A percentile compares a stretch with the other conserved stretches of the same genome.
These are phyloP conservation scores for Maniola hyperantus DNA, from an alignment of 2,888 invertebrate genomes.

Conservation along the genomic window DNA sequence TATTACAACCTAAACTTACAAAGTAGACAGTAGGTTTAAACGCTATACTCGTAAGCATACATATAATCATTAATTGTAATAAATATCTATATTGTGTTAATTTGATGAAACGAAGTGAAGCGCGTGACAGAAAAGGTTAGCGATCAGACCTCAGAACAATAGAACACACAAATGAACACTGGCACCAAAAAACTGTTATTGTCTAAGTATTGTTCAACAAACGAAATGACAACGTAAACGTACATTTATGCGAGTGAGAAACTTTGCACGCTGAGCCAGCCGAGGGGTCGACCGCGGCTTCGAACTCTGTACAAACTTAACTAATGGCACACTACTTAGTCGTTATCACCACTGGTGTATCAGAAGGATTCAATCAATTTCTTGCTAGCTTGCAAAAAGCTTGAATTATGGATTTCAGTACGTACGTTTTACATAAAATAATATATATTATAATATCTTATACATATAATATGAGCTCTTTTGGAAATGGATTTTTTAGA, in stretches of 20 bases:
- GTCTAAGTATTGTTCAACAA: slow-evolving; percentile 46
- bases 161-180: slow-evolving; percentile 55
- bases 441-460: neutral
- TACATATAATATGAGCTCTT: neutral
- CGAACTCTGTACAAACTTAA: slow-evolving; percentile 49
- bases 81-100: slow-evolving; percentile 50
- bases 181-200: slow-evolving; percentile 65
- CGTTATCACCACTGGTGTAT: slow-evolving; percentile 39
- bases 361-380: slow-evolving; percentile 23
- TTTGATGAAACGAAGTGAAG: slow-evolving; percentile 50
- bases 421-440: neutral
- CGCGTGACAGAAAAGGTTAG: slow-evolving; percentile 48
- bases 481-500: neutral
- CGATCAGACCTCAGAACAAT: slow-evolving; percentile 48
- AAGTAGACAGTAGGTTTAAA: slow-evolving; percentile 71
- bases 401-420: neutral
- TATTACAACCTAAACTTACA: slow-evolving; percentile 70
- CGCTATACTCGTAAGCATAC: slow-evolving; percentile 54
- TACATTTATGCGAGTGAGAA: slow-evolving; percentile 30
- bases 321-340: slow-evolving; percentile 57
- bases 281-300: slow-evolving; percentile 34
- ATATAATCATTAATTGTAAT: slow-evolving; percentile 56
- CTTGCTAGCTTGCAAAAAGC: neutral
- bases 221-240: slow-evolving; percentile 24
- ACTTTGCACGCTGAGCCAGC: slow-evolving; percentile 29